Conservation (phyloP, 2,113 vertebrate species). For the Leptobrachium leishanense region DNA sequence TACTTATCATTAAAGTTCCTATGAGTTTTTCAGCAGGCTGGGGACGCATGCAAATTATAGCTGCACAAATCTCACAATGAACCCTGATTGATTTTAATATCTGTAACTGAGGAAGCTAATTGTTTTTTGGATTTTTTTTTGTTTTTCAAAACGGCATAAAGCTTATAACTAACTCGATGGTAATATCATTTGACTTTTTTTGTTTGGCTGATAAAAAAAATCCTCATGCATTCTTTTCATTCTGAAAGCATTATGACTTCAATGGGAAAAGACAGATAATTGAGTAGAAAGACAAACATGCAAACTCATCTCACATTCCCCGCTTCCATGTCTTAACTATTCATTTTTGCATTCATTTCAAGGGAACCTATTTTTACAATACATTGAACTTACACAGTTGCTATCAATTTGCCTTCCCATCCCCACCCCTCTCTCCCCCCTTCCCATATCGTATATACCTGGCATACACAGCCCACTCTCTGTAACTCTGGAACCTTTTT, state of each 20-base stretch:
- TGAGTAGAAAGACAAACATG: not conserved
- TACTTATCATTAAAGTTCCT: conserved; percentile 38
- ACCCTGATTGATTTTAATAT: conserved; percentile 38
- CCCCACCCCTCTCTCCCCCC: too few relatives aligned
- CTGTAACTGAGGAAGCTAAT: conserved; percentile 9
- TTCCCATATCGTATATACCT: too few relatives aligned
- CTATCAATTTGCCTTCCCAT: too few relatives aligned
- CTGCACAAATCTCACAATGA: conserved; percentile 27
- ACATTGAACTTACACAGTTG: too few relatives aligned
- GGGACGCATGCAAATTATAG: conserved; percentile 31
- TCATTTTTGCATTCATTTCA: too few relatives aligned
- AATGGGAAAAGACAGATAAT: not conserved
- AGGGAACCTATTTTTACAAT: too few relatives aligned
- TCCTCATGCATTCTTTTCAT: not conserved
- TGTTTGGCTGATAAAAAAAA: not conserved
- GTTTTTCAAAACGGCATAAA: conserved; percentile 2
- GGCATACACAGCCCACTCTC: too few relatives aligned
- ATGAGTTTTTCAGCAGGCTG: conserved; percentile 24
- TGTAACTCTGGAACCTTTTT: too few relatives aligned
- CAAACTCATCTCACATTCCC: too few relatives aligned
- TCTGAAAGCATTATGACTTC: not conserved
- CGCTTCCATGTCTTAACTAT: too few relatives aligned
- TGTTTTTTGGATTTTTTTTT: conserved; percentile 13
- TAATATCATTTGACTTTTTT: conserved; percentile 6
- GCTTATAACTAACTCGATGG: not conserved